Evolutionary conservation across 2,113 vertebrate genomes (phyloP).

Genomic region (Pseudolaguvia tuberculata): DNA sequence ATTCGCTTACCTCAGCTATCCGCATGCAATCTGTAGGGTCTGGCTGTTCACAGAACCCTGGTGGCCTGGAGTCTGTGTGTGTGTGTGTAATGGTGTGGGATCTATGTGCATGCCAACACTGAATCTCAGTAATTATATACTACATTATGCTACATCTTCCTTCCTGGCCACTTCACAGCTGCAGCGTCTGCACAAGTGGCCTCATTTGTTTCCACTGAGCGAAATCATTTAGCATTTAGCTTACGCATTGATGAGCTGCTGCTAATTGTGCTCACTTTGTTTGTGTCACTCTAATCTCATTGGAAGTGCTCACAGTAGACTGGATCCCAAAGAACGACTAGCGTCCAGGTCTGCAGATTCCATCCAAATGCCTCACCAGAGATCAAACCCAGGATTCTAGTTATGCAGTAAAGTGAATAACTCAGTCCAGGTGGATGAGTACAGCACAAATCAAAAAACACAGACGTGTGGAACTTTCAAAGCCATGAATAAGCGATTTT

Average conservation of each 20-base stretch:
- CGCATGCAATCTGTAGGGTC: constrained; percentile 31
- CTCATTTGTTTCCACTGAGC: constrained; percentile 79
- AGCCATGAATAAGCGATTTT: constrained; percentile 67
- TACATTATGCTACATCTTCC: constrained; percentile 23
- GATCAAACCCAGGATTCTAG: background rate
- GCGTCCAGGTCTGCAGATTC: background rate
- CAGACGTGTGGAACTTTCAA: constrained; percentile 57
- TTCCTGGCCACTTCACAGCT: constrained; percentile 55
- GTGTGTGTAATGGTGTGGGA: constrained; percentile 25
- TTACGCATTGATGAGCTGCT: constrained; percentile 61
- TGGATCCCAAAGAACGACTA: constrained; percentile 50
- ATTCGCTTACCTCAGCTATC: constrained; percentile 66
- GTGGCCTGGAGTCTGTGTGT: constrained; percentile 46
- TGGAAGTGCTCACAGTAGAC: constrained; percentile 70
- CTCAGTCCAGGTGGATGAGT: constrained; percentile 15
- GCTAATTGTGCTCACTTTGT: constrained; percentile 91
- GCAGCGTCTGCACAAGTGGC: constrained; percentile 73
- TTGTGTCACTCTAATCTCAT: constrained; percentile 89
- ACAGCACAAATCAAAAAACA: constrained; percentile 51
- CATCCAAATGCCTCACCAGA: background rate
- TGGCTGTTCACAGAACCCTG: constrained; percentile 28
- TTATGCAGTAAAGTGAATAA: background rate
- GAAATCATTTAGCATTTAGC: constrained; percentile 85
- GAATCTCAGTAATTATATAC: constrained; percentile 57
- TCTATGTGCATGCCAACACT: constrained; percentile 21